phyloP scores from a whole-genome alignment of 1,140 invertebrate genomes.

The Ceratina australensis region DNA sequence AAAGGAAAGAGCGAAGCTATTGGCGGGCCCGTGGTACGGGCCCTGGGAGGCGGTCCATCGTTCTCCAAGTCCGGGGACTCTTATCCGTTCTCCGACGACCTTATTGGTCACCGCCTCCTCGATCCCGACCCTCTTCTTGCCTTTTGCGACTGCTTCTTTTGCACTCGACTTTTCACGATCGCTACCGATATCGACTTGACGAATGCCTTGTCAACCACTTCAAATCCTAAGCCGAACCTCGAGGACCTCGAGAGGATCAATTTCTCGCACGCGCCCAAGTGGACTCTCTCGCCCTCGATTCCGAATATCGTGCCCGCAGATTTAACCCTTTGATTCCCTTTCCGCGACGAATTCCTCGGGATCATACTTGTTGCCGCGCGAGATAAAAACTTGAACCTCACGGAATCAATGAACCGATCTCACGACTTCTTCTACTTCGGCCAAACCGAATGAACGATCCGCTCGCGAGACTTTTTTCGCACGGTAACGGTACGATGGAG shows the following conservation, averaged over 20 bases:
- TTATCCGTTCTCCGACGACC: conserved; percentile 65
- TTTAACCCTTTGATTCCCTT: no score
- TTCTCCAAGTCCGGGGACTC: conserved; percentile 52
- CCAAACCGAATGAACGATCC: neutral
- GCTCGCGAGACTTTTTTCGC: no score
- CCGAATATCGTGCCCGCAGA: no score
- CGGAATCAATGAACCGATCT: conserved; percentile 19
- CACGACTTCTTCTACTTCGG: neutral
- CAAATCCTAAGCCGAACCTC: no score
- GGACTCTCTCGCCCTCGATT: no score
- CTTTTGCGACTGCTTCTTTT: conserved; percentile 9
- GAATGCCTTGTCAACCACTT: neutral
- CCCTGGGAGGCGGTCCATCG: conserved; percentile 66
- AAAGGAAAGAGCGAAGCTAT: conserved; percentile 62
- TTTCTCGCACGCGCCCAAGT: no score
- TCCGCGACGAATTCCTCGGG: no score
- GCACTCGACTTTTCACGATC: conserved; percentile 28
- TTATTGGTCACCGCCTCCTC: conserved; percentile 68
- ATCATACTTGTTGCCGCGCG: conserved; percentile 7
- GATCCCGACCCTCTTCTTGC: conserved; percentile 43
- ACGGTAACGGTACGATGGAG: neutral
- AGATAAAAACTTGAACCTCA: neutral
- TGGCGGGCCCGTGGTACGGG: conserved; percentile 50
- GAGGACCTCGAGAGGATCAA: no score
- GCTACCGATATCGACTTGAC: neutral